Percentiles rank a stretch among this genome's conserved stretches.
phyloP scores from a whole-genome alignment of 2,888 invertebrate genomes.

The Choreutis nemorana region DNA sequence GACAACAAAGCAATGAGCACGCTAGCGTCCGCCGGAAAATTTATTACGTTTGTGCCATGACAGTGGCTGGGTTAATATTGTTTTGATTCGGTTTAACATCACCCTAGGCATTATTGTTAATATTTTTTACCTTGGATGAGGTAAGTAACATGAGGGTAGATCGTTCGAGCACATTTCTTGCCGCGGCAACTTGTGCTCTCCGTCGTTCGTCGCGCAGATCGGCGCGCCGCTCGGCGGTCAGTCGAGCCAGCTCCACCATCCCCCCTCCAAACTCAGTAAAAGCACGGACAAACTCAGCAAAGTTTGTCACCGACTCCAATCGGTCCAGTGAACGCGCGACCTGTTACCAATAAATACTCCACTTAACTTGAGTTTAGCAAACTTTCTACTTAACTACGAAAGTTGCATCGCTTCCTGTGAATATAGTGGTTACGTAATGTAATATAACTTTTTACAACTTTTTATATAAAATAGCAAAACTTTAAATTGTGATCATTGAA shows the following conservation, averaged over 20 bases:
- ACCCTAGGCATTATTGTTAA: conserved; percentile 1
- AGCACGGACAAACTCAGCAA: conserved; percentile 97
- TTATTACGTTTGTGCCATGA: too few species aligned
- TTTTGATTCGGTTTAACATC: neutral
- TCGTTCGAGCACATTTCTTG: conserved; percentile 92
- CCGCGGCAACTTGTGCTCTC: conserved; percentile 95
- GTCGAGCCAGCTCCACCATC: conserved; percentile 97
- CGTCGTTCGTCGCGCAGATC: conserved; percentile 93
- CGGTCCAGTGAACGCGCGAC: conserved; percentile 84
- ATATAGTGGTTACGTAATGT: too few species aligned
- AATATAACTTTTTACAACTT: too few species aligned
- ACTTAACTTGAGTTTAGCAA: neutral
- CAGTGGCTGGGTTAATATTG: too few species aligned
- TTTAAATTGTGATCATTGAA: neutral
- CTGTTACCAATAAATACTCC: too few species aligned
- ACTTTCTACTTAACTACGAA: too few species aligned
- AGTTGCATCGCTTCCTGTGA: too few species aligned
- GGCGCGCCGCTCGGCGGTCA: conserved; percentile 84
- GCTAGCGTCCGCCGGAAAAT: too few species aligned
- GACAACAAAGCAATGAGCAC: too few species aligned
- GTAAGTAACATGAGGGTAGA: conserved; percentile 97
- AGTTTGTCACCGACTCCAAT: conserved; percentile 87
- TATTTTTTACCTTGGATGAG: conserved; percentile 83
- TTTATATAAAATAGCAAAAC: too few species aligned
- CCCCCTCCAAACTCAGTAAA: conserved; percentile 98